These are phyloP conservation scores for Girardia tigrina DNA, from an alignment of 2,888 invertebrate genomes.

Conservation along the genomic window DNA sequence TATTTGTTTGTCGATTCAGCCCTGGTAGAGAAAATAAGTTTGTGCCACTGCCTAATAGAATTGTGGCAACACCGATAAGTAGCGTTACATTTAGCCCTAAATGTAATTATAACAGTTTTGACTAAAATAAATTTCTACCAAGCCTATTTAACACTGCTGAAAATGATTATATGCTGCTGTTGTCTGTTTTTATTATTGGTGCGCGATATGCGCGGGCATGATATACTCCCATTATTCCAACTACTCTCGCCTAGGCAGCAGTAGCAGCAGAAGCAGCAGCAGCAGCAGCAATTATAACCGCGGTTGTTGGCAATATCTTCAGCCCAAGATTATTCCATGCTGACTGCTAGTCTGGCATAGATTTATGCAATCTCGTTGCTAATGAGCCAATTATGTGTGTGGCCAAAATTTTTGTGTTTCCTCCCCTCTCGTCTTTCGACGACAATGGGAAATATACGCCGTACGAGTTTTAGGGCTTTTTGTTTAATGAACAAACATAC, in stretches of 20 bases:
- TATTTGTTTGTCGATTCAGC: slow-evolving; percentile 20
- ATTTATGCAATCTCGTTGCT: neutral
- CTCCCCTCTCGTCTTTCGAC: neutral
- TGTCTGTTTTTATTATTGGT: slow-evolving; percentile 23
- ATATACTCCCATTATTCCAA: slow-evolving; percentile 10
- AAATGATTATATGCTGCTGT: slow-evolving; percentile 23
- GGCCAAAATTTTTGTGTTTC: slow-evolving; percentile 2
- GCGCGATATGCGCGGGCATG: slow-evolving; percentile 23
- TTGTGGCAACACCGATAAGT: slow-evolving; percentile 20
- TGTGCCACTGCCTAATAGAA: slow-evolving; percentile 23
- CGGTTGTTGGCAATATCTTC: slow-evolving; percentile 23
- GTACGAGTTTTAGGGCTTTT: neutral
- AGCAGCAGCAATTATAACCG: slow-evolving; percentile 1
- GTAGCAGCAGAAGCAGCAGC: neutral
- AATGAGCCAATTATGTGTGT: slow-evolving; percentile 23
- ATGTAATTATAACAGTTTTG: slow-evolving; percentile 19
- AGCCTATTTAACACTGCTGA: slow-evolving; percentile 23
- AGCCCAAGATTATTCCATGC: slow-evolving; percentile 19
- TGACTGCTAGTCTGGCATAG: slow-evolving; percentile 18
- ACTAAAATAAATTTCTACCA: slow-evolving; percentile 23
- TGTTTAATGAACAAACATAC: neutral
- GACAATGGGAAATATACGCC: slow-evolving; percentile 1
- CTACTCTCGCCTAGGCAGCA: neutral
- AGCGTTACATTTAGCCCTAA: slow-evolving; percentile 23
- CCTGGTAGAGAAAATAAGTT: slow-evolving; percentile 23